Evolutionary conservation across 1,140 invertebrate genomes (phyloP).

Genomic region (Drosophila dunni): DNA sequence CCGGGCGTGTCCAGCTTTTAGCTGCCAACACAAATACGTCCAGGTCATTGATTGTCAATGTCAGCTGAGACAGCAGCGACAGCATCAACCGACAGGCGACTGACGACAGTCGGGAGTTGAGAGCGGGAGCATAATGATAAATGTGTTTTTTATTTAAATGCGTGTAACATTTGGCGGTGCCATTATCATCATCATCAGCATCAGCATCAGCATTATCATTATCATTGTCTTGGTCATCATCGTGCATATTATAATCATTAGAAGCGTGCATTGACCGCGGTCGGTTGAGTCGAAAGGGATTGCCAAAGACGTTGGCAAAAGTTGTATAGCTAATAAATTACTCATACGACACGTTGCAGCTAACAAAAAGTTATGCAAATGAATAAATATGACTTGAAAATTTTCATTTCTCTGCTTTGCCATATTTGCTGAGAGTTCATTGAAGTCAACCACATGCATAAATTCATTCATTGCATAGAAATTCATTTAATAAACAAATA

Average conservation of each 20-base stretch:
- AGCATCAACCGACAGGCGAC: background rate
- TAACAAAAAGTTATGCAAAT: slow-evolving; percentile 29
- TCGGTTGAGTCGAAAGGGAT: background rate
- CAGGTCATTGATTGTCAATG: slow-evolving; percentile 50
- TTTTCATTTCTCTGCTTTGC: slow-evolving; percentile 7
- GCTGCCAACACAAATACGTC: slow-evolving; percentile 45
- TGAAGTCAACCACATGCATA: background rate
- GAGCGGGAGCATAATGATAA: slow-evolving; percentile 59
- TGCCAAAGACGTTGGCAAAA: background rate
- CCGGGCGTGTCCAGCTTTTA: slow-evolving; percentile 25
- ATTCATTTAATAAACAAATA: no score
- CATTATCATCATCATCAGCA: slow-evolving; percentile 38
- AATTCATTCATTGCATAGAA: no score
- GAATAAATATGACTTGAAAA: slow-evolving; percentile 27
- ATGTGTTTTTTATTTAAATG: slow-evolving; percentile 79
- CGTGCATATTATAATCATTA: slow-evolving; percentile 4
- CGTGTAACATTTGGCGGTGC: slow-evolving; percentile 64
- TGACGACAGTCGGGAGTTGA: slow-evolving; percentile 1
- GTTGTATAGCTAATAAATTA: slow-evolving; percentile 41
- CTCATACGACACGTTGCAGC: slow-evolving; percentile 64
- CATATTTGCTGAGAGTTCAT: slow-evolving; percentile 13
- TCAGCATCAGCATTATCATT: slow-evolving; percentile 28
- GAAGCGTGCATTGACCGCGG: slow-evolving; percentile 30
- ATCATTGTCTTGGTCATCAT: slow-evolving; percentile 31
- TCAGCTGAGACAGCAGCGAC: slow-evolving; percentile 12